Base-by-base conservation (phyloP, 2,797 vertebrate genomes). In the Acanthiza pusilla region DNA sequence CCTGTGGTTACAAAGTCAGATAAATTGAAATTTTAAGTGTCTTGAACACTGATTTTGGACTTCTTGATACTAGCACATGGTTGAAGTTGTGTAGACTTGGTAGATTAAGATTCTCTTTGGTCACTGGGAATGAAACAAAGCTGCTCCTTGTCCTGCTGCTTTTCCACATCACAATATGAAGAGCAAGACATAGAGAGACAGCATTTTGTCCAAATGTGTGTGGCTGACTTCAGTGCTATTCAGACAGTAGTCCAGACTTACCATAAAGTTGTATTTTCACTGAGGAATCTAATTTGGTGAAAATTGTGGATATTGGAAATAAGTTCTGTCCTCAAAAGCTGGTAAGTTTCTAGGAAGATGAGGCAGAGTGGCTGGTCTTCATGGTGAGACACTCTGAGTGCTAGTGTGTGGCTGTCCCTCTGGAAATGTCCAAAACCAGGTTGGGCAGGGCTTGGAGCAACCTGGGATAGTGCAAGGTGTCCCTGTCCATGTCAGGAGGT, bases 141-240 rank as follows among this genome's bases (percentile, higher is more conserved):
- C 8, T 19, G 14, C 47, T 74, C 30, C 23, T 38, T n/a, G 14
- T 27, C 30, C 57, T 25, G 26, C 27, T 73, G 23, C 57, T 73
- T 84, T 87, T 65, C 65, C 27, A 18, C 25, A 14, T 70, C 48
- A 20, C 19, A 3, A 0, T 4, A 2, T 17, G 43, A 17, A 60
- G 11, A 70, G 19, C 47, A n/a, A 21, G 38, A 22, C 22, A 4
- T 3, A 30, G 29, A 51, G 16, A 30, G 16, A 11, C 18, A 25
- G 16, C 5, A 1, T 43, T 38, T 42, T 58, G 38, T 43, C 60
- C 40, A 47, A 29, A 30, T 0, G 0, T 14, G 1, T 2, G 14
- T 54, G 32, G 5, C n/a, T 63, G 66, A 55, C n/a, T 47, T 63
- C 17, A 68, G 51, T 36, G 11, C 45, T 77, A 32, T 45, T 57